Conservation (phyloP, 2,888 invertebrate species). For the Gastrophysa polygoni region DNA sequence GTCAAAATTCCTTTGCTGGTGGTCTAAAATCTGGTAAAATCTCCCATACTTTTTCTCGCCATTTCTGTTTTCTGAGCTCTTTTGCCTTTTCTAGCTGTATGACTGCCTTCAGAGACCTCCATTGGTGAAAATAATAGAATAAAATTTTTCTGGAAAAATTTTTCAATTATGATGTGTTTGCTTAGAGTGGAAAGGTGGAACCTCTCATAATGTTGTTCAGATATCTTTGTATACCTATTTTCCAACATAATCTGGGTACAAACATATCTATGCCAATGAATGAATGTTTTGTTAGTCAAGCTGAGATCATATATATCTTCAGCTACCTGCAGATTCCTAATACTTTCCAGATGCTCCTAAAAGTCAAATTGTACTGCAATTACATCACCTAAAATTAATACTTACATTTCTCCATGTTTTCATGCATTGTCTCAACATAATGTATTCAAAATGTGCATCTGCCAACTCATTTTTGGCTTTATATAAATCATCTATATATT, state of each 20-base stretch:
- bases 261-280: constrained; percentile 48
- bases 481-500: constrained; percentile 41
- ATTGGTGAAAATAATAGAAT: constrained; percentile 61
- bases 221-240: constrained; percentile 49
- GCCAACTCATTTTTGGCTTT: constrained; percentile 63
- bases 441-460: constrained; percentile 62
- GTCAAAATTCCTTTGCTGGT: no score
- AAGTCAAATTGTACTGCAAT: constrained; percentile 36
- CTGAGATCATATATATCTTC: constrained; percentile 71
- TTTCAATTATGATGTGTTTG: neutral
- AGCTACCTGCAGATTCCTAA: constrained; percentile 70
- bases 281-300: constrained; percentile 48
- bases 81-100: constrained; percentile 69
- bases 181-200: constrained; percentile 44
- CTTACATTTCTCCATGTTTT: constrained; percentile 60
- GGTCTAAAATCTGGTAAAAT: constrained; percentile 74
- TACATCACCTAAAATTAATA: neutral
- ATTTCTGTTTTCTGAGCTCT: constrained; percentile 70
- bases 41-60: constrained; percentile 75
- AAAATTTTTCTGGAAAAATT: constrained; percentile 50
- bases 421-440: constrained; percentile 60
- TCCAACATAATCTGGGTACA: constrained; percentile 44
- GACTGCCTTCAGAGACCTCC: constrained; percentile 70
- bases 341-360: constrained; percentile 59
- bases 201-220: constrained; percentile 61